phyloP scores from a whole-genome alignment of 2,797 vertebrate genomes.

The Danio jaintianensis region DNA sequence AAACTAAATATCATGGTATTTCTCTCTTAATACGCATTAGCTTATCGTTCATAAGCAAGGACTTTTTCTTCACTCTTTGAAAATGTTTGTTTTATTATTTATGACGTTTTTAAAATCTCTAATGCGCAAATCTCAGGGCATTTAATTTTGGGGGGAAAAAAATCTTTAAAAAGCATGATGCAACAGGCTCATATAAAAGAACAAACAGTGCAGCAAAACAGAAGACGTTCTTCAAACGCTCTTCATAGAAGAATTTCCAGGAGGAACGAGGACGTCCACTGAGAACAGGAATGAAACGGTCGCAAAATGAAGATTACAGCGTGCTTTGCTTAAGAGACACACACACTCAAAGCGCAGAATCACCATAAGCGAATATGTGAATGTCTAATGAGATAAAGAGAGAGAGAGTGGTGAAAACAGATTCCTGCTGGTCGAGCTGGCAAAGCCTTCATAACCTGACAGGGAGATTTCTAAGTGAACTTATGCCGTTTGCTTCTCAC shows the following conservation, averaged over 20 bases:
- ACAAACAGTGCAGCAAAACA: conserved; percentile 20
- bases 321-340: conserved; percentile 20
- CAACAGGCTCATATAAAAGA: conserved; percentile 9
- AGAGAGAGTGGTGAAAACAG: conserved; percentile 31
- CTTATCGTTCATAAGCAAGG: conserved; percentile 8
- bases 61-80: conserved; percentile 1
- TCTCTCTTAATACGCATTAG: background rate
- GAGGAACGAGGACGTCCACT: conserved; percentile 8
- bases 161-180: conserved; percentile 21
- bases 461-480: conserved; percentile 36
- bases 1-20: conserved; percentile 12
- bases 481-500: conserved; percentile 26
- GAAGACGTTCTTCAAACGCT: conserved; percentile 23
- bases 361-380: conserved; percentile 22
- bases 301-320: conserved; percentile 2
- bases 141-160: conserved; percentile 1
- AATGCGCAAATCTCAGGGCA: background rate
- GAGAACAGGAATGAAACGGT: background rate
- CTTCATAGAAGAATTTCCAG: background rate
- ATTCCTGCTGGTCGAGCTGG: conserved; percentile 30
- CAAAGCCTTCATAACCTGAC: conserved; percentile 37
- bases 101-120: conserved; percentile 6
- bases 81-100: conserved; percentile 11
- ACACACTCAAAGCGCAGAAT: conserved; percentile 8
- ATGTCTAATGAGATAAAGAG: conserved; percentile 46